A percentile compares a stretch with the other conserved stretches of the same genome.
Conservation (phyloP, 35 echinoderm and acorn worm genomes). For the Heliocidaris tuberculata region DNA sequence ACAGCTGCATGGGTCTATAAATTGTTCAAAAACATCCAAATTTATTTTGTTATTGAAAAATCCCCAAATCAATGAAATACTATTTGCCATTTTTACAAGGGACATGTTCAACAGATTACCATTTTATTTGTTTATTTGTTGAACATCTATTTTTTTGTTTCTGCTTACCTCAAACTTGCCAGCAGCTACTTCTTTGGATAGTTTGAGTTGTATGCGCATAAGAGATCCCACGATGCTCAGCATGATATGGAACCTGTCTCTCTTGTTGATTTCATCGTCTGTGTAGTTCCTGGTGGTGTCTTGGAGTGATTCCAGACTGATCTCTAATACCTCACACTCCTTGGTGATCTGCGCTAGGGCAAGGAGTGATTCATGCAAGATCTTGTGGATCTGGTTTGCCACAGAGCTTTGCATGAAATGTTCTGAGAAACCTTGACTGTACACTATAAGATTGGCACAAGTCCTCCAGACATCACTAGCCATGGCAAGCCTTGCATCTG, state of each 20-base stretch:
- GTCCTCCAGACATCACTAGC: constrained; percentile 79
- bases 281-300: constrained; percentile 9
- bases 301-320: constrained; percentile 44
- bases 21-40: too few species aligned
- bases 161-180: constrained; percentile 43
- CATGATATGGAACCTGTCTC: constrained; percentile 54
- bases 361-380: constrained; percentile 62
- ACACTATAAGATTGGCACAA: constrained; percentile 50
- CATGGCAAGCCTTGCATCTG: constrained; percentile 51
- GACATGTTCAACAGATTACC: background rate
- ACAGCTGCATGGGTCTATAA: too few species aligned
- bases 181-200: constrained; percentile 36
- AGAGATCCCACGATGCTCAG: constrained; percentile 62
- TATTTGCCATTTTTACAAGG: background rate
- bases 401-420: constrained; percentile 53
- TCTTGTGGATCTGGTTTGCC: background rate
- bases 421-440: constrained; percentile 49
- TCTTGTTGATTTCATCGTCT: constrained; percentile 43
- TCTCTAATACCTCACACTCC: constrained; percentile 48
- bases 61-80: background rate
- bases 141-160: background rate
- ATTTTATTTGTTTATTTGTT: background rate
- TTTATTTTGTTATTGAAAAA: too few species aligned
- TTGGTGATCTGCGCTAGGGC: constrained; percentile 57
- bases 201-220: constrained; percentile 62